Evolutionary conservation across 1,140 invertebrate genomes (phyloP), one percentile per base, ranked within the genome.

Genomic region (Drosophila mojavensis): DNA sequence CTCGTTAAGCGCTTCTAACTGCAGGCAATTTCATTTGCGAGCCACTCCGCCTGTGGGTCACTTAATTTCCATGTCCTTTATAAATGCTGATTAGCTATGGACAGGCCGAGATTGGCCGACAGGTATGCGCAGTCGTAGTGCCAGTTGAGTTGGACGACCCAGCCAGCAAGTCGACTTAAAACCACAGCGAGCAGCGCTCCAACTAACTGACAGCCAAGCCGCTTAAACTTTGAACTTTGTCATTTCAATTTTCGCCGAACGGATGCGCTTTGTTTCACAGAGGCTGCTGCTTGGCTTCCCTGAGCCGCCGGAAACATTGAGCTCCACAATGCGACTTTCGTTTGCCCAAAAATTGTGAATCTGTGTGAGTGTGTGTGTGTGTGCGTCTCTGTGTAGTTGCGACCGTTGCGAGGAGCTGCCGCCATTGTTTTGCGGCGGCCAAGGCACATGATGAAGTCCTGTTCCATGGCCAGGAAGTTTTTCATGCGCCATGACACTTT

Each of bases 151-250:
- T 33, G 51, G 1, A 39, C 53, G 69, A 17, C 17, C 17, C 17
- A 41, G 50, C 70, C 70, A 75, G 48, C 67, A 56, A 68, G 75
- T 75, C 66, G 53, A 66, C 72, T 75, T 77, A 82, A 65, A 71
- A 70, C 28, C 28, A 26, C 10, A 53, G 10, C 39, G 4, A 60
- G 55, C 26, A 11, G 28, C 50, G 20, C 20, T 24, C 20, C 20
- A 24, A 43, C 28, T 64, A 85, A 90, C 76, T 86, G 89, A 91
- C 89, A 85, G 64, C 78, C 85, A 91, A 90, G 84, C 89, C 89
- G 89, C 89, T 91, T 91, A 91, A 91, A 91, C 89, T 91, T 86
- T 91, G 89, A 91, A 91, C 89, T 89, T 91, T 91, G 89, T 86
- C 89, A 91, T 91, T 91, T 91, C 90, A 91, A 91, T 91, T 91